Base-by-base conservation (phyloP, 2,797 vertebrate genomes). In the Sebastes itinus region DNA sequence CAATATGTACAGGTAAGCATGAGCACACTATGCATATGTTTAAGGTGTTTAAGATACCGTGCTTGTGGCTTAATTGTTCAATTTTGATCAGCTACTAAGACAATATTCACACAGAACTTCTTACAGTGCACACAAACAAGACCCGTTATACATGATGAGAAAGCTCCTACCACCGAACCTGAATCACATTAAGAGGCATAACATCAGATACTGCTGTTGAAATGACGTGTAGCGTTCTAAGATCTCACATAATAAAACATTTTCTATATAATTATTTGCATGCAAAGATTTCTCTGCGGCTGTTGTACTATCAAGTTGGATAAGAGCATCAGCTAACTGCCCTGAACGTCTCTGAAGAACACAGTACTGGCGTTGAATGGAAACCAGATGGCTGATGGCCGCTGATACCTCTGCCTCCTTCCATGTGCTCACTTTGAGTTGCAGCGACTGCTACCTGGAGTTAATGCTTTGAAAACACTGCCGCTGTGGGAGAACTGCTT, bases 1-100 rank as follows among this genome's bases (percentile, higher is more conserved):
- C 88, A 33, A 83, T 28, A 12, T 97, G 97, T 73, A 90, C 84
- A 78, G 79, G 96, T 97, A 82, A 92, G 91, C 72, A 12, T 55
- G 32, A 46, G 42, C 7, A 3, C 5, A 25, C 6, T 16, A 25
- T 16, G 5, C 38, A 7, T 11, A 12, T 32, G 4, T 8, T 20
- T 20, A 18, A 46, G 42, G 42, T 46, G 42, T 46, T 46, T 46
- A 46, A 46, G 42, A 46, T 46, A 18, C 14, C 3, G 3, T 46
- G 42, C 6, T 46, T 46, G 42, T 46, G 42, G 42, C 14, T 46
- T 46, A 46, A 46, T 46, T 42, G 38, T 42, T 42, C 14, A 16
- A 42, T 42, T 46, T 46, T 46, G 16, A 46, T 46, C 42, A 46
- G 42, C 42, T 46, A 42, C 14, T 16, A 42, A 42, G 14, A 42